Conservation (phyloP, 2,888 invertebrate species). For the Amiota minor region DNA sequence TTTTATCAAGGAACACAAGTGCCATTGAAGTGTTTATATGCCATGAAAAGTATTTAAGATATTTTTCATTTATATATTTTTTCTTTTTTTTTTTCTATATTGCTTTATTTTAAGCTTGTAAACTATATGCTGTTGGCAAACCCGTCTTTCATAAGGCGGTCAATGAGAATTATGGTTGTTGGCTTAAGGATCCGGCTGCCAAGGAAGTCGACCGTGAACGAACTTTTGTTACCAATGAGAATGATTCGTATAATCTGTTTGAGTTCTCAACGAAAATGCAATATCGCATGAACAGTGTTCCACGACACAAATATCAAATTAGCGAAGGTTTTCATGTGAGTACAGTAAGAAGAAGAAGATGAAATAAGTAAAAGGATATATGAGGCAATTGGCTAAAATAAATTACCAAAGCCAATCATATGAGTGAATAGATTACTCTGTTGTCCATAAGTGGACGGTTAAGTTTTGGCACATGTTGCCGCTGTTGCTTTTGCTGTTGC, state of each 20-base stretch:
- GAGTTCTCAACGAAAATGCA: slow-evolving; percentile 85
- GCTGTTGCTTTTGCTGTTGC: too few relatives aligned
- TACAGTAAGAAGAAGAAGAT: slow-evolving; percentile 8
- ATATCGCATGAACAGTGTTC: slow-evolving; percentile 78
- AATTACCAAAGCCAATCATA: neutral
- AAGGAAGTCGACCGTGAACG: slow-evolving; percentile 76
- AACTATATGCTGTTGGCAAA: slow-evolving; percentile 92
- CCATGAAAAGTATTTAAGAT: neutral
- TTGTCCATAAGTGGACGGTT: too few relatives aligned
- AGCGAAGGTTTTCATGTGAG: slow-evolving; percentile 74
- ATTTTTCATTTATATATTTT: slow-evolving; percentile 8
- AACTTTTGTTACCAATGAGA: slow-evolving; percentile 88
- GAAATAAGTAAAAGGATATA: too few relatives aligned
- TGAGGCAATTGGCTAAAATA: neutral
- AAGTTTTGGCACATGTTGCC: too few relatives aligned
- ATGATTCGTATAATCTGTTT: slow-evolving; percentile 81
- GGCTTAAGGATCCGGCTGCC: slow-evolving; percentile 83
- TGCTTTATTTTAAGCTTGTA: slow-evolving; percentile 79
- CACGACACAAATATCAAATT: slow-evolving; percentile 72
- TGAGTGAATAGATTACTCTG: too few relatives aligned
- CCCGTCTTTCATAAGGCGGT: slow-evolving; percentile 90
- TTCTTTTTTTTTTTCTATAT: slow-evolving; percentile 39
- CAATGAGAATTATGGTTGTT: slow-evolving; percentile 85
- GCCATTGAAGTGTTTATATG: neutral
- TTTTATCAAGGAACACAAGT: slow-evolving; percentile 2